These are phyloP conservation scores for Drepanosiphum platanoidis DNA, from an alignment of 2,888 invertebrate genomes.

Conservation along the genomic window DNA sequence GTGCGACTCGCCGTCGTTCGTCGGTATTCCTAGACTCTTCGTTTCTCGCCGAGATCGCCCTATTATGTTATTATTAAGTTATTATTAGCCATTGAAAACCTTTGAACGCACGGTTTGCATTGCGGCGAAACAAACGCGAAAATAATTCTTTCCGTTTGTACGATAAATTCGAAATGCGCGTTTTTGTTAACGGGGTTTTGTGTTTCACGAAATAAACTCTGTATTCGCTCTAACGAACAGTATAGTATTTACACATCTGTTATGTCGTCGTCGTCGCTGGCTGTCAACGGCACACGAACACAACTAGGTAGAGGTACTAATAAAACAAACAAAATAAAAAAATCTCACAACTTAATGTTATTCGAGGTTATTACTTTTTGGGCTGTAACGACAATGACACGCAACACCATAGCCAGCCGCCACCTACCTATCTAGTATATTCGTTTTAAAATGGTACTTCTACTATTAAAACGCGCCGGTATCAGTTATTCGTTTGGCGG, in stretches of 20 bases:
- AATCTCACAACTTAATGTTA: slow-evolving; percentile 25
- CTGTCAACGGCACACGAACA: slow-evolving; percentile 1
- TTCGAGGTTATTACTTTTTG: slow-evolving; percentile 29
- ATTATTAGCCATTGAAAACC: no score
- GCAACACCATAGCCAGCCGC: no score
- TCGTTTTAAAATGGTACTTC: neutral
- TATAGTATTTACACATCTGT: slow-evolving; percentile 33
- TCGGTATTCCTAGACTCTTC: slow-evolving; percentile 5
- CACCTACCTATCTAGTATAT: no score
- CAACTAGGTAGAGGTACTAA: no score
- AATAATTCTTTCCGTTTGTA: neutral
- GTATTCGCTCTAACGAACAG: neutral
- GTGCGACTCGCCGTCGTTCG: neutral
- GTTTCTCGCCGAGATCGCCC: slow-evolving; percentile 14
- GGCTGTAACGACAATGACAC: neutral
- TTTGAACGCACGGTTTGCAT: slow-evolving; percentile 18
- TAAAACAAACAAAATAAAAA: neutral
- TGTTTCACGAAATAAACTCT: slow-evolving; percentile 17
- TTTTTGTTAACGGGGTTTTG: neutral
- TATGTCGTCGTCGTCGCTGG: neutral
- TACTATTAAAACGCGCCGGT: neutral
- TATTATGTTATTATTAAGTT: no score
- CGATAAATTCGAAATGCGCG: neutral
- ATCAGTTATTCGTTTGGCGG: no score
- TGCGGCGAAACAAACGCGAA: neutral